phyloP scores from a whole-genome alignment of 2,797 vertebrate genomes.

The Choloepus didactylus region DNA sequence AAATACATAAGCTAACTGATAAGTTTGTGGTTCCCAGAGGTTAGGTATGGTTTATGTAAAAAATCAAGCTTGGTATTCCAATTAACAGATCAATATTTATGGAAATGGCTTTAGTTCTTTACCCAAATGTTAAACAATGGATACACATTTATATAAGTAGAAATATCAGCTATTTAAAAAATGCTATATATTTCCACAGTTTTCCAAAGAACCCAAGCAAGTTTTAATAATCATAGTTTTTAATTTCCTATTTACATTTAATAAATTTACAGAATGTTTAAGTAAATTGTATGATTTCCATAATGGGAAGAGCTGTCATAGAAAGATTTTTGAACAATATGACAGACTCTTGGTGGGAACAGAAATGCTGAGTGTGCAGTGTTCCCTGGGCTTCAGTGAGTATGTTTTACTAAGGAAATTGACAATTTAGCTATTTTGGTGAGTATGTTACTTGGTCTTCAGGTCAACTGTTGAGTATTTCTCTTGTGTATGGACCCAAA shows the following conservation, averaged over 20 bases:
- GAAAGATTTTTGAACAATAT: background rate
- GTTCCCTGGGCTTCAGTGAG: background rate
- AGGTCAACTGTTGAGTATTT: background rate
- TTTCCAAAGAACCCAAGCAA: conserved; percentile 8
- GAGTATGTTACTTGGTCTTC: background rate
- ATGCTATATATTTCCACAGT: background rate
- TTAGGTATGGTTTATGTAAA: background rate
- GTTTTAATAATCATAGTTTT: background rate
- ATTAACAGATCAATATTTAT: background rate
- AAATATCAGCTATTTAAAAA: conserved; percentile 7
- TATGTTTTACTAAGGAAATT: background rate
- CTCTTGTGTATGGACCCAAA: background rate
- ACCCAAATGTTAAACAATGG: background rate
- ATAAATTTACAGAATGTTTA: background rate
- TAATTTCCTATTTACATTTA: background rate
- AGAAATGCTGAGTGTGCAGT: background rate
- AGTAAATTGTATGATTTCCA: background rate
- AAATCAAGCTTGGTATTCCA: background rate
- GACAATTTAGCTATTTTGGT: background rate
- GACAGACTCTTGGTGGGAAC: background rate
- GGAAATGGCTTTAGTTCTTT: background rate
- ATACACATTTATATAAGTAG: background rate
- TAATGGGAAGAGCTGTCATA: background rate
- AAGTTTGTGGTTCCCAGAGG: background rate
- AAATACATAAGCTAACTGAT: background rate